These are phyloP conservation scores for Cyanocitta stelleri DNA, from an alignment of 2,113 vertebrate genomes.

Conservation along the genomic window DNA sequence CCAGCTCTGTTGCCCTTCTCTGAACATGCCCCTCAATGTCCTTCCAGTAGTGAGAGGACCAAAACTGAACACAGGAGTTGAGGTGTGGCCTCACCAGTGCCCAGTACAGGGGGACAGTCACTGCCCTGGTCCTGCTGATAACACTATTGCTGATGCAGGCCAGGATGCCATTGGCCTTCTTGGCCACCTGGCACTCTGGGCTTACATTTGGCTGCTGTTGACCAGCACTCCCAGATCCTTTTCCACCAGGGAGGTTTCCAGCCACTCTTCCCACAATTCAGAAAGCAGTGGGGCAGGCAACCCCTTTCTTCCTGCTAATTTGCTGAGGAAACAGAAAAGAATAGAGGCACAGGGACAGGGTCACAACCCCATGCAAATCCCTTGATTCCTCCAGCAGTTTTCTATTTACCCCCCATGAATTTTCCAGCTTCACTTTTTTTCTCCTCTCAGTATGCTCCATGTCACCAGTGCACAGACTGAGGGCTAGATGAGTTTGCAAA, in stretches of 20 bases:
- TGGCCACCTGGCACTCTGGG: background rate
- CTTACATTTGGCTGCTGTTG: accelerated
- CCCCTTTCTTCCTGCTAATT: background rate
- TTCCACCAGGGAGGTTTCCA: background rate
- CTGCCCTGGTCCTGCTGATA: background rate
- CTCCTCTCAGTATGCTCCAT: background rate
- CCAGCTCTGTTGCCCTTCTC: accelerated
- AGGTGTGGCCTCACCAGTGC: background rate
- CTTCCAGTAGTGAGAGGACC: accelerated
- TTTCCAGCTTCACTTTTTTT: background rate
- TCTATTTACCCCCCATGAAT: background rate
- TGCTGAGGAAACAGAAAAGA: background rate
- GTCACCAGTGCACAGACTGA: background rate
- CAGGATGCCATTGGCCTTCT: background rate
- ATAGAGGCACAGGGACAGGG: background rate
- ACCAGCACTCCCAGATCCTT: background rate
- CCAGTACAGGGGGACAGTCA: accelerated
- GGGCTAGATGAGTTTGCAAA: background rate
- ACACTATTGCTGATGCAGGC: background rate
- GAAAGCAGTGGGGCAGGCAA: background rate
- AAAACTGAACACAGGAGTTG: accelerated
- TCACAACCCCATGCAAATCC: background rate
- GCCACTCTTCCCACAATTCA: background rate
- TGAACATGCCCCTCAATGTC: accelerated
- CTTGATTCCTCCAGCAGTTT: background rate